These are phyloP conservation scores for Cryptomyrus ogoouensis DNA, from an alignment of 2,113 vertebrate genomes.

Conservation along the genomic window DNA sequence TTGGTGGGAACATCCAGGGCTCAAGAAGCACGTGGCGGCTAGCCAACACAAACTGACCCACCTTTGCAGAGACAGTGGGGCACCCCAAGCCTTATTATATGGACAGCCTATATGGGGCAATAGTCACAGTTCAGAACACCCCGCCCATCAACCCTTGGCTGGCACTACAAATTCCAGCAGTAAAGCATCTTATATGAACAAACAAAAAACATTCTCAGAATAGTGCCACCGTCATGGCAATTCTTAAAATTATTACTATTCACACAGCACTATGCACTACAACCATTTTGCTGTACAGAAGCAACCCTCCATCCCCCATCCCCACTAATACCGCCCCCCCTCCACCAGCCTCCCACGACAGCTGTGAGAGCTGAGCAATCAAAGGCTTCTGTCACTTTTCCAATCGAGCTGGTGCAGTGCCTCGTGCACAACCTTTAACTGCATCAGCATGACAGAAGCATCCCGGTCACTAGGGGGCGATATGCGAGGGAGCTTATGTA, in stretches of 20 bases:
- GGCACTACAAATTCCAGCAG: neutral
- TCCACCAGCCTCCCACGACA: neutral
- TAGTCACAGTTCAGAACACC: neutral
- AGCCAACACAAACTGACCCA: neutral
- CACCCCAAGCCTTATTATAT: neutral
- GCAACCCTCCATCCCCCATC: neutral
- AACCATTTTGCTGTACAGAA: neutral
- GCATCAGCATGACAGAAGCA: neutral
- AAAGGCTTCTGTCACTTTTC: neutral
- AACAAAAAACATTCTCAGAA: neutral
- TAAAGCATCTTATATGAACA: neutral
- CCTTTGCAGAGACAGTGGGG: neutral
- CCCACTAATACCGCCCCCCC: neutral
- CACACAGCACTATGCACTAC: neutral
- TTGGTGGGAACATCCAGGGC: neutral
- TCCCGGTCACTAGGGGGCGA: neutral
- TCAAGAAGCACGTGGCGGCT: neutral
- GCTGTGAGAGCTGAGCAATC: neutral
- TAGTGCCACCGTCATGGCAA: neutral
- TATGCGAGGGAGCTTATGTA: neutral
- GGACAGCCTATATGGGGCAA: neutral
- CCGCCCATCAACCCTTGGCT: neutral
- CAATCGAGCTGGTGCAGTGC: neutral
- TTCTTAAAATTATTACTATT: neutral
- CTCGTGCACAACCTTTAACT: neutral